Conservation (phyloP, 2,113 vertebrate genomes). For the Phylloscopus whistleri region DNA sequence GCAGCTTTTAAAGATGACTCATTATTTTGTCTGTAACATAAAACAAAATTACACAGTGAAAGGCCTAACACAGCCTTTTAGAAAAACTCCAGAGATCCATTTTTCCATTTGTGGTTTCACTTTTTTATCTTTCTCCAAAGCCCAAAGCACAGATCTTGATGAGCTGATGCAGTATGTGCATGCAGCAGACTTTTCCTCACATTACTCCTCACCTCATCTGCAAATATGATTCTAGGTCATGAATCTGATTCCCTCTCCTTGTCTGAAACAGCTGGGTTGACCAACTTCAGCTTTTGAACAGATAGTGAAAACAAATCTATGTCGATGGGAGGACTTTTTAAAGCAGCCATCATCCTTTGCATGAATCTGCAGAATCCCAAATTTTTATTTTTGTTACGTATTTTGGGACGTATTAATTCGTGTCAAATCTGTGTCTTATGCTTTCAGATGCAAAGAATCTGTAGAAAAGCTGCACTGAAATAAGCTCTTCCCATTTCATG, state of each 20-base stretch:
- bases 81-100: neutral
- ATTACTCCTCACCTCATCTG: neutral
- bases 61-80: neutral
- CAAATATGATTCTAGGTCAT: neutral
- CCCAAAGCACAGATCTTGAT: neutral
- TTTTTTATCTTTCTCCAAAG: constrained; percentile 1
- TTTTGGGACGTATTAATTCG: neutral
- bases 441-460: constrained; percentile 9
- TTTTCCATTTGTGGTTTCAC: constrained; percentile 39
- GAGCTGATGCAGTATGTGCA: neutral
- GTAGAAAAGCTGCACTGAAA: neutral
- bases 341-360: neutral
- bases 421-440: neutral
- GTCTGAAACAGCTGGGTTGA: neutral
- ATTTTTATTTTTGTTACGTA: neutral
- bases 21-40: constrained; percentile 42
- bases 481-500: neutral
- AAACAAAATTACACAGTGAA: constrained; percentile 31
- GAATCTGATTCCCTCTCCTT: neutral
- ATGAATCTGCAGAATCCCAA: neutral
- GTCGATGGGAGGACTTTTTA: neutral
- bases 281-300: neutral
- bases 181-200: neutral
- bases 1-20: constrained; percentile 42
- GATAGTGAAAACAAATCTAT: neutral